These are phyloP conservation scores for Formicarius rufipectus DNA, from an alignment of 2,113 vertebrate species.

Conservation along the genomic window DNA sequence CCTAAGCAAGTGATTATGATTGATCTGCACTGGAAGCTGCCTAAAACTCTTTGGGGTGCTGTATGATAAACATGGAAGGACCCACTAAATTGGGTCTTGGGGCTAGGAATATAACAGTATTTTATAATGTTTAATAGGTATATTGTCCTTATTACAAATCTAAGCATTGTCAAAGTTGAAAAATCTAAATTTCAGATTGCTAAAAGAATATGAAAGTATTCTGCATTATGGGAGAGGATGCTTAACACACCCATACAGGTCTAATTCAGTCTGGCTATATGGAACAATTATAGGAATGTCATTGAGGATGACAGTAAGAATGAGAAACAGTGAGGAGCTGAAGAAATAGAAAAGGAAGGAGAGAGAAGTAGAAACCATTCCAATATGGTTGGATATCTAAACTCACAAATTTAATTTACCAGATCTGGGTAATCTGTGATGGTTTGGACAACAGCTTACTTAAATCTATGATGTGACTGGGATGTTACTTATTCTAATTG, in stretches of 20 bases:
- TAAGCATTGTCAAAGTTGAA: not conserved
- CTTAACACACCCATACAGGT: not conserved
- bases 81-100: not conserved
- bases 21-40: not conserved
- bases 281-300: not conserved
- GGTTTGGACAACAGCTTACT: not conserved
- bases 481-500: not conserved
- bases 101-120: not conserved
- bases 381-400: not conserved
- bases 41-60: not conserved
- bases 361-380: not conserved
- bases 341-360: not conserved
- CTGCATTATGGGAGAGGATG: no score
- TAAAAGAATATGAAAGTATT: not conserved
- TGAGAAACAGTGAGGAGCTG: not conserved
- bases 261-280: not conserved
- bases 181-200: not conserved
- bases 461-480: not conserved
- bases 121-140: not conserved
- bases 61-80: rapidly evolving
- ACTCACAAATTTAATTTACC: not conserved
- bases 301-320: not conserved
- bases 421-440: not conserved
- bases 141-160: not conserved
- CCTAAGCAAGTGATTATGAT: not conserved